Base-by-base conservation (phyloP, 2,113 vertebrate genomes). In the Herpailurus yagouaroundi region DNA sequence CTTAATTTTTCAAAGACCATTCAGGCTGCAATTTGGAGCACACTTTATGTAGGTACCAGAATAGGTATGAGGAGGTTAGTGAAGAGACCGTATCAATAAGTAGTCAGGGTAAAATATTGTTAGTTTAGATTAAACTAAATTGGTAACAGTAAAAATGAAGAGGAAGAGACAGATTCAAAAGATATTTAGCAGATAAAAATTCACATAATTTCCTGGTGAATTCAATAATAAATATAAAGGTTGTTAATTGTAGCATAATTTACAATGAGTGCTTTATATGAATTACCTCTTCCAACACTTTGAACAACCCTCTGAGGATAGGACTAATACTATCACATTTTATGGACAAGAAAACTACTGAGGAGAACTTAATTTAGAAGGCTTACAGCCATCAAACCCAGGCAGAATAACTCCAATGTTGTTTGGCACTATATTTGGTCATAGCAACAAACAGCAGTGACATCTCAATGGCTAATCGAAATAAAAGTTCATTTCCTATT, bases 1-100 rank as follows among this genome's bases (percentile, higher is more conserved):
- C 88, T 97, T 29, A 23, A 41, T 68, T 91, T 88, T 84, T 48
- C 66, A 71, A 89, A 80, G 33, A 91, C 52, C 19, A 84, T 9
- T 41, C 45, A n/a, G 9, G 15, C 4, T 76, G 4, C 10, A 45
- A 15, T 82, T 91, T 91, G 41, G 41, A 87, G 27, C 68, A 52
- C 16, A 21, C 38, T 84, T 89, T 83, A 92, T 95, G 31, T 19
- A 96, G 13, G 3, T 60, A 41, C 15, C 8, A 63, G 8, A 71
- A 6, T 52, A 23, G 14, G 55, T 86, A 38, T 63, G 38, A 27
- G 31, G 33, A 90, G 27, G 83, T 94, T 80, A 76, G 23, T 71
- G 85, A 85, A 66, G 21, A 76, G 27, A 33, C 9, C 25, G 0
- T 69, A 91, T 68, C 29, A 66, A 2, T 66, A 94, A 74, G 21